Percentiles rank a stretch among this genome's conserved stretches.
Conservation (phyloP, 2,797 vertebrate species). For the Mormyrops attenuatus region DNA sequence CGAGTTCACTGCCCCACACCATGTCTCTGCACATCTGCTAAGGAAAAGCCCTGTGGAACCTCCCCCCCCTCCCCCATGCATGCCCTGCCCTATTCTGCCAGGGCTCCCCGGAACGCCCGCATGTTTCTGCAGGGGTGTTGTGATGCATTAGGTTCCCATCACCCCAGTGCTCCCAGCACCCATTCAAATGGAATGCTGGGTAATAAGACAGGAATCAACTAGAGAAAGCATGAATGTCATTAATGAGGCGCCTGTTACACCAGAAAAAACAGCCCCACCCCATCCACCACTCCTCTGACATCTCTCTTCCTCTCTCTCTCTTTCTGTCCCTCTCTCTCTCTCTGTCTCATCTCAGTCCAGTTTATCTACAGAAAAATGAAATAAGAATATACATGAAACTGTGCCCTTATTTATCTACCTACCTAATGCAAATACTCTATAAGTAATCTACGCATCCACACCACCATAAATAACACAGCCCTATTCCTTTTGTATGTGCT, state of each 20-base stretch:
- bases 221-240: neutral
- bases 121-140: neutral
- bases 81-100: neutral
- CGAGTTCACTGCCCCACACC: neutral
- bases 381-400: neutral
- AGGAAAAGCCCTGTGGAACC: neutral
- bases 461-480: neutral
- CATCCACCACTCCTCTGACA: neutral
- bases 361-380: neutral
- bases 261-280: neutral
- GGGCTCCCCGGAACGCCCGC: neutral
- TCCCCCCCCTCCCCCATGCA: neutral
- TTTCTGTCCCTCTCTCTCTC: neutral
- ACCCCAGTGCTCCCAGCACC: neutral
- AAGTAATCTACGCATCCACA: neutral
- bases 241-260: neutral
- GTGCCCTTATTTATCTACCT: neutral
- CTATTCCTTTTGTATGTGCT: neutral
- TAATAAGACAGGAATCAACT: slow-evolving; percentile 4
- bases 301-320: neutral
- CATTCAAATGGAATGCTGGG: slow-evolving; percentile 7
- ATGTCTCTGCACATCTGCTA: neutral
- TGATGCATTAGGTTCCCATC: neutral
- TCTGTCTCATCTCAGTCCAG: neutral
- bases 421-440: neutral